Evolutionary conservation across 2,113 vertebrate species (phyloP), one percentile per base, ranked within the genome.

Genomic region (Excalfactoria chinensis): DNA sequence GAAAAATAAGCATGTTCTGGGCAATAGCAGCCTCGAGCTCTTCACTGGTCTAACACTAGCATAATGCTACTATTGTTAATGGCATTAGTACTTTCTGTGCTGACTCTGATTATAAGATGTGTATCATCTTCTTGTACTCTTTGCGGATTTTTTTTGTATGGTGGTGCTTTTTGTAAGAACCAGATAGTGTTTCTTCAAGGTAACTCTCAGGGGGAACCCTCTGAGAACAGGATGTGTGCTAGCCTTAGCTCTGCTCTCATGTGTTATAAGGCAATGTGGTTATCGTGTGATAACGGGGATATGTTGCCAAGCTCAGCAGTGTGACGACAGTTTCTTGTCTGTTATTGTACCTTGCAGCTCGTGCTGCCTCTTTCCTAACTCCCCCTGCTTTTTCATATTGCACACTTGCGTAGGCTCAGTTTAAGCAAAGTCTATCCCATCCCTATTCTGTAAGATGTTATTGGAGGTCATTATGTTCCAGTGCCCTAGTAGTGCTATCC

Each of bases 271-370:
- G 22, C 69, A 37, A 1, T 0, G 6, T 7, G 5, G 7, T 40
- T 21, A 8, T 9, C 64, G 7, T 5, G 9, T 34, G 14, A 1
- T 13, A 5, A 4, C 0, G 9, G 21, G 1, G 48, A 11, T 16
- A 2, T 0, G 17, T 34, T 16, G 6, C 46, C 40, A 2, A 0
- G 7, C 37, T 14, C 23, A 2, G 16, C 16, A 1, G 20, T 34
- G 41, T 56, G 7, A 1, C 3, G 4, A 23, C 19, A n/a, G 41
- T 22, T 7, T 35, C 34, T 43, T 21, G 11, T 35, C 23, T 8
- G n/a, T 21, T 14, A 11, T 13, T 9, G 2, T n/a, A 7, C 22
- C 49, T 16, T 13, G n/a, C 15, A 20, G 58, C 34, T 35, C 3
- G 30, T 34, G 51, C 35, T 67, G 32, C 35, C n/a, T 14, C 28